These are phyloP conservation scores for Drosophila bocqueti DNA, from an alignment of 1,140 invertebrate species.

Conservation along the genomic window DNA sequence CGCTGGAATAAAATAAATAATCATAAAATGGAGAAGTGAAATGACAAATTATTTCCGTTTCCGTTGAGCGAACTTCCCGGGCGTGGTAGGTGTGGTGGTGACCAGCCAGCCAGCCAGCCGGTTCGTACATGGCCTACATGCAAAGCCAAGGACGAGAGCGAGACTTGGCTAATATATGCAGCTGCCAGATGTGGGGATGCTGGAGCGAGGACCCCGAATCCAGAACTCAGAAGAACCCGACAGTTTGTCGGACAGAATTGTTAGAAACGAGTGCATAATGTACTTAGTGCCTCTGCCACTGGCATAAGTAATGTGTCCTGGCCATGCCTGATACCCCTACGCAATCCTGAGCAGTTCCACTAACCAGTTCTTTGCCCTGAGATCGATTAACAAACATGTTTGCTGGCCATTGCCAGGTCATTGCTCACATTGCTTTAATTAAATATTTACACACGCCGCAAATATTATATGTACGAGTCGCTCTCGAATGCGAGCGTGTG, in stretches of 20 bases:
- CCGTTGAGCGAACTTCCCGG: slow-evolving; percentile 40
- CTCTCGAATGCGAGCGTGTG: slow-evolving; percentile 2
- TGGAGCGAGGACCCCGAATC: not conserved
- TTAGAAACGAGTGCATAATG: slow-evolving; percentile 31
- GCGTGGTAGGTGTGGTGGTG: slow-evolving; percentile 4
- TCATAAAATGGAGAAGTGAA: slow-evolving; percentile 69
- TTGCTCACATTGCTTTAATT: slow-evolving; percentile 34
- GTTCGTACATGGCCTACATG: not conserved
- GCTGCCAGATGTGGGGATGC: slow-evolving; percentile 23
- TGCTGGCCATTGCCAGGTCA: slow-evolving; percentile 36
- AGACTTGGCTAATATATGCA: slow-evolving; percentile 47
- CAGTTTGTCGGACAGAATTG: slow-evolving; percentile 20
- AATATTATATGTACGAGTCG: slow-evolving; percentile 6
- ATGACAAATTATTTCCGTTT: slow-evolving; percentile 75
- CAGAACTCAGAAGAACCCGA: not conserved
- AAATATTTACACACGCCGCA: slow-evolving; percentile 54
- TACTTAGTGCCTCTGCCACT: slow-evolving; percentile 14
- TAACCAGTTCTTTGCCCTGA: not conserved
- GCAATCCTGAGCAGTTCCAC: no score
- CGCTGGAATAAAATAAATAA: slow-evolving; percentile 57
- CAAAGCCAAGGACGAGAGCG: not conserved
- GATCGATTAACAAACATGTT: slow-evolving; percentile 43
- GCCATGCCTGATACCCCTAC: not conserved
- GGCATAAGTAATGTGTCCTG: no score
- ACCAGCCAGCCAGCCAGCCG: not conserved